These are phyloP conservation scores for Ormyrus rosae DNA, from an alignment of 2,888 invertebrate genomes.

Conservation along the genomic window DNA sequence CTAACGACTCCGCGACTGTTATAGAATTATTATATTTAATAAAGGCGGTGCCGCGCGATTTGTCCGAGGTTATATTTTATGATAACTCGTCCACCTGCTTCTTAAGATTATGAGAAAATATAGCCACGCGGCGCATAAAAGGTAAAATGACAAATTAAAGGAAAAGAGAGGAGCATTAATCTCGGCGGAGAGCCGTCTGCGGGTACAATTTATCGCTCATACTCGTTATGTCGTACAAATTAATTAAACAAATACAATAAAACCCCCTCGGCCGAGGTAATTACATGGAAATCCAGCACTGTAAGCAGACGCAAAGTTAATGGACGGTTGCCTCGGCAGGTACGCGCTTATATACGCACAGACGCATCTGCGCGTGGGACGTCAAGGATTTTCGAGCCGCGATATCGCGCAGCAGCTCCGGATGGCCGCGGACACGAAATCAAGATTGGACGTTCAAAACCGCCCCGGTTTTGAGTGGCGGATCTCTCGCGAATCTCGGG, in stretches of 20 bases:
- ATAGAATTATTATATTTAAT: background rate
- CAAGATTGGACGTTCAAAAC: slow-evolving; percentile 32
- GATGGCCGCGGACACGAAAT: slow-evolving; percentile 10
- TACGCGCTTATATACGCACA: background rate
- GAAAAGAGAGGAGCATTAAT: background rate
- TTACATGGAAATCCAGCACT: background rate
- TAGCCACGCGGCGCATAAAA: too few species aligned
- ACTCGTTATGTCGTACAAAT: background rate
- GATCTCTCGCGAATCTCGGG: slow-evolving; percentile 10
- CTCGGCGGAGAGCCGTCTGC: background rate
- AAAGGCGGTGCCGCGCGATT: background rate
- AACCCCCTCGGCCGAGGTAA: background rate
- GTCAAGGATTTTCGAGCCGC: slow-evolving; percentile 20
- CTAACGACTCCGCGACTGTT: background rate
- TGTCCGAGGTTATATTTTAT: background rate
- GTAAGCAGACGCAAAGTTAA: background rate
- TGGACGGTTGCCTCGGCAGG: background rate
- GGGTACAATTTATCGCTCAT: background rate
- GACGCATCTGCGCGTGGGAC: background rate
- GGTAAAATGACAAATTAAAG: too few species aligned
- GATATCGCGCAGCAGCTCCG: background rate
- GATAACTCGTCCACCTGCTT: too few species aligned
- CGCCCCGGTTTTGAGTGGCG: slow-evolving; percentile 38
- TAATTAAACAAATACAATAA: slow-evolving; percentile 9
- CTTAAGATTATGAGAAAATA: too few species aligned